phyloP scores from a whole-genome alignment of 2,113 vertebrate species.

The Amphilophus citrinellus region DNA sequence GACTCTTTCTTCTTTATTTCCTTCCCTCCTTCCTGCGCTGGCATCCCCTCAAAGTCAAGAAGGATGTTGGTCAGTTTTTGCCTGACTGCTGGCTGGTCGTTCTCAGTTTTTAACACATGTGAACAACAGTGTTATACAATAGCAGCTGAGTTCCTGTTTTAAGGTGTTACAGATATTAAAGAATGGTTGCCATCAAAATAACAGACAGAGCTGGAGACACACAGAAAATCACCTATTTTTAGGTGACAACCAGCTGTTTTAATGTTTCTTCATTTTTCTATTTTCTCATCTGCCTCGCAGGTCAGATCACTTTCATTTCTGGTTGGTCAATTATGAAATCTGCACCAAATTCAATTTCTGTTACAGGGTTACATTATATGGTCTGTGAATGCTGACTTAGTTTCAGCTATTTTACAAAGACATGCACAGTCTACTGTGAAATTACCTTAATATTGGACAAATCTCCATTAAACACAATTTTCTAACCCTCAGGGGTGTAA shows the following conservation, averaged over 20 bases:
- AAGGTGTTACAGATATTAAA: neutral
- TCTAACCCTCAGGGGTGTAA: no score
- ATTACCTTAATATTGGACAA: neutral
- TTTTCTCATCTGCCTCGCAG: slow-evolving; percentile 30
- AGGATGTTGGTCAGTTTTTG: slow-evolving; percentile 43
- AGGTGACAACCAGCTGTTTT: slow-evolving; percentile 49
- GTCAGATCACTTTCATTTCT: slow-evolving; percentile 49
- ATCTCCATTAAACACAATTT: neutral
- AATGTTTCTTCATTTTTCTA: slow-evolving; percentile 15
- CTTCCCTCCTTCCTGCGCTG: slow-evolving; percentile 63
- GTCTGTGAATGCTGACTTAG: slow-evolving; percentile 12
- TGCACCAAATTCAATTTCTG: neutral
- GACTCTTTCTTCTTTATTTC: slow-evolving; percentile 64
- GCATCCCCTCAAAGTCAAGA: slow-evolving; percentile 60
- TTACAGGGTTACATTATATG: slow-evolving; percentile 14
- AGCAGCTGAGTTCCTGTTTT: slow-evolving; percentile 18
- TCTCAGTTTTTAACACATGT: slow-evolving; percentile 9
- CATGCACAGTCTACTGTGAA: neutral
- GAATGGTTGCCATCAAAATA: slow-evolving; percentile 3
- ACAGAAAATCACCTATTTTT: slow-evolving; percentile 14
- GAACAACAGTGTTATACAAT: neutral
- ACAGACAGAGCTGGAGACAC: neutral
- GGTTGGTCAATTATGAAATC: slow-evolving; percentile 24
- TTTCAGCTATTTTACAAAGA: slow-evolving; percentile 13
- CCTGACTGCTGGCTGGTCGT: slow-evolving; percentile 9